Conservation (phyloP, 2,797 vertebrate species). For the Arnoldichthys spilopterus region DNA sequence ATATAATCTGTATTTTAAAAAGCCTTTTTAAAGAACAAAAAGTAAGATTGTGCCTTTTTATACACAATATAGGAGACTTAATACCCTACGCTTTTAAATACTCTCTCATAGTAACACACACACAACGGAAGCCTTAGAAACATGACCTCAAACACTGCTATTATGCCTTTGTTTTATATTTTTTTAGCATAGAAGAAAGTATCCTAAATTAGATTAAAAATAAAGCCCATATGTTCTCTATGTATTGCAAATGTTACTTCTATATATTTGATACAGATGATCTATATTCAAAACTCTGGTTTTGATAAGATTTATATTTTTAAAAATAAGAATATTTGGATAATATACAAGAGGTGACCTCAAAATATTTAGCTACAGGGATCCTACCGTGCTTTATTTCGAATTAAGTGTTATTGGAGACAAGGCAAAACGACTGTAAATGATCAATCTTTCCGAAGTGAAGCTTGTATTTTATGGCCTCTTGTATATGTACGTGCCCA, state of each 20-base stretch:
- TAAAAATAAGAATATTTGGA: slow-evolving; percentile 55
- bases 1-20: slow-evolving; percentile 33
- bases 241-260: slow-evolving; percentile 56
- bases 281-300: slow-evolving; percentile 75
- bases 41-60: slow-evolving; percentile 73
- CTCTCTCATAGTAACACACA: slow-evolving; percentile 2
- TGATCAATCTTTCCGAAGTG: slow-evolving; percentile 28
- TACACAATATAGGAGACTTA: slow-evolving; percentile 51
- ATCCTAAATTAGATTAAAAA: slow-evolving; percentile 37
- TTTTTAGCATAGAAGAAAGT: slow-evolving; percentile 46
- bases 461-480: slow-evolving; percentile 27
- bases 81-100: slow-evolving; percentile 44
- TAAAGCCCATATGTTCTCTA: slow-evolving; percentile 46
- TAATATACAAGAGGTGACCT: slow-evolving; percentile 21
- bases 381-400: slow-evolving; percentile 33
- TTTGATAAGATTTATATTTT: slow-evolving; percentile 83
- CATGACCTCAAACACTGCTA: slow-evolving; percentile 59
- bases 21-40: slow-evolving; percentile 67
- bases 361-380: slow-evolving; percentile 30
- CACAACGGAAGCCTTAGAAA: slow-evolving; percentile 55
- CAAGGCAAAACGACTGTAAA: slow-evolving; percentile 30
- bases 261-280: slow-evolving; percentile 76
- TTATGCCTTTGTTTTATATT: slow-evolving; percentile 76
- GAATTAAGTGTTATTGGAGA: slow-evolving; percentile 44
- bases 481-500: background rate